phyloP scores from a whole-genome alignment of 2,113 vertebrate species.

The Macquaria ambigua region DNA sequence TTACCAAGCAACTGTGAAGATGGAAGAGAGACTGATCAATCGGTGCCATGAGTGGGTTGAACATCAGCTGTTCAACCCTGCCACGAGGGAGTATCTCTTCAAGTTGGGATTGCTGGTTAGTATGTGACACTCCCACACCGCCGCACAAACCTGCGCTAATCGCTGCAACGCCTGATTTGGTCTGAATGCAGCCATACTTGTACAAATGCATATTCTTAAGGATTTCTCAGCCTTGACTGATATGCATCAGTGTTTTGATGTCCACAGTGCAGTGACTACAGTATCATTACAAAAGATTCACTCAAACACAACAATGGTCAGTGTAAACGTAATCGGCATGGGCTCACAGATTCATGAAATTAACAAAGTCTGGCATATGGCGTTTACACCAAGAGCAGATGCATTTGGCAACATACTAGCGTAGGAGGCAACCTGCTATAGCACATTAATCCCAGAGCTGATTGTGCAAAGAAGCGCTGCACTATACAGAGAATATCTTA shows the following conservation, averaged over 20 bases:
- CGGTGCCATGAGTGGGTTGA: too few species aligned
- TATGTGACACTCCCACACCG: too few species aligned
- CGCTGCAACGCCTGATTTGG: too few species aligned
- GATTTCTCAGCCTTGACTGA: neutral
- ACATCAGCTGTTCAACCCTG: too few species aligned
- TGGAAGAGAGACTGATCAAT: too few species aligned
- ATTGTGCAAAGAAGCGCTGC: conserved; percentile 33
- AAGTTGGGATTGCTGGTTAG: too few species aligned
- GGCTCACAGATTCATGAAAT: conserved; percentile 13
- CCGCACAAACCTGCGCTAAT: too few species aligned
- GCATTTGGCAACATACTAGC: neutral
- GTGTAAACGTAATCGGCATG: neutral
- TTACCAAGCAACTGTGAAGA: too few species aligned
- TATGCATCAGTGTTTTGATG: neutral
- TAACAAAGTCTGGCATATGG: conserved; percentile 3
- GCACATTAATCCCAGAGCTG: conserved; percentile 40
- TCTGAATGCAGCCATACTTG: neutral
- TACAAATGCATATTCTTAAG: neutral
- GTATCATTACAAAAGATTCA: neutral
- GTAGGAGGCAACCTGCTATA: conserved; percentile 14
- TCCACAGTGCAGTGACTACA: neutral
- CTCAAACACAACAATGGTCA: conserved; percentile 9
- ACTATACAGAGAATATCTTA: conserved; percentile 52
- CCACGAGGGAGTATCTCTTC: too few species aligned
- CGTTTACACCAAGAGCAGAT: conserved; percentile 18